Percentiles rank a stretch among this genome's conserved stretches.
Conservation (phyloP, 2,888 invertebrate genomes). For the Hirudinaria manillensis region DNA sequence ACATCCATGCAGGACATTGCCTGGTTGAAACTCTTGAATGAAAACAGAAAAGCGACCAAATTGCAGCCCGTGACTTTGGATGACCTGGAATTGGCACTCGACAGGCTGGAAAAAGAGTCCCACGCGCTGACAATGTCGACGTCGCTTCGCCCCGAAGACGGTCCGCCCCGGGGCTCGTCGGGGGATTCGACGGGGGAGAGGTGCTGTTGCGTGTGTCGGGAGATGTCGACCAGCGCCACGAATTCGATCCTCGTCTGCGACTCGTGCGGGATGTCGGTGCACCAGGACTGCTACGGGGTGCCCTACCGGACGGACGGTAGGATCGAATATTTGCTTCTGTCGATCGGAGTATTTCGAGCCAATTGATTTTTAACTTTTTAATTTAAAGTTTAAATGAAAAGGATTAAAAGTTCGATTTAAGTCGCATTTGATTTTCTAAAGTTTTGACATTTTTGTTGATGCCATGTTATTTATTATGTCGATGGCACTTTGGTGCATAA, state of each 20-base stretch:
- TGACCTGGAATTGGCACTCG: slow-evolving; percentile 90
- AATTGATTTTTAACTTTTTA: too few relatives aligned
- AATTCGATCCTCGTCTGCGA: slow-evolving; percentile 98
- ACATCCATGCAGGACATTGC: slow-evolving; percentile 66
- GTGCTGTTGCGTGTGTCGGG: slow-evolving; percentile 89
- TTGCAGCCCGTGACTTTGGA: slow-evolving; percentile 75
- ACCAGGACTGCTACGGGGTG: slow-evolving; percentile 95
- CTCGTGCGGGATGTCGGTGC: slow-evolving; percentile 97
- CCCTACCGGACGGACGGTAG: slow-evolving; percentile 88
- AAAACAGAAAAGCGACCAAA: slow-evolving; percentile 62
- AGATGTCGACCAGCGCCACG: slow-evolving; percentile 95
- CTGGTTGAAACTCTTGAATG: slow-evolving; percentile 84
- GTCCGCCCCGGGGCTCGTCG: background rate
- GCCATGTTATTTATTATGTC: too few relatives aligned
- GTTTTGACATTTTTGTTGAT: too few relatives aligned
- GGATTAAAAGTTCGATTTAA: too few relatives aligned
- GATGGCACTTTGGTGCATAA: too few relatives aligned
- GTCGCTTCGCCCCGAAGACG: slow-evolving; percentile 28
- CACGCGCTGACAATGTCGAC: slow-evolving; percentile 6
- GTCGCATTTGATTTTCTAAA: too few relatives aligned
- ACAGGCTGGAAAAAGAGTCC: slow-evolving; percentile 92
- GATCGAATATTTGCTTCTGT: slow-evolving; percentile 50
- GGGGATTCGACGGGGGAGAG: background rate
- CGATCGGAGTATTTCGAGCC: background rate
- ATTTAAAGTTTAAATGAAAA: too few relatives aligned